Conservation (phyloP, 2,797 vertebrate genomes). For the Spinibarbus caldwelli region DNA sequence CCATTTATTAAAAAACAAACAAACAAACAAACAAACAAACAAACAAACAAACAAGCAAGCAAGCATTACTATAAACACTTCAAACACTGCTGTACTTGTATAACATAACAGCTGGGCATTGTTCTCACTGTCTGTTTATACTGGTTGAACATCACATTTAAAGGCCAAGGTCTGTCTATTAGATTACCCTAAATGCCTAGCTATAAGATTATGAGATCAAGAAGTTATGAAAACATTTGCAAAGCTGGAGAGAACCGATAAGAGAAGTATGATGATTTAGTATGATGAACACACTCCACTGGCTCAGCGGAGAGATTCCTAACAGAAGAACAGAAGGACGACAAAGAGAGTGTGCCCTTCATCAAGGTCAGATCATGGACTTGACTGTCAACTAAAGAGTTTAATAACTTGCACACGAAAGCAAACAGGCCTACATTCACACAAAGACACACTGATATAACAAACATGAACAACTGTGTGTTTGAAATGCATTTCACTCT, state of each 20-base stretch:
- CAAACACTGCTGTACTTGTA: not conserved
- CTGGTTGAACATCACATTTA: slow-evolving; percentile 7
- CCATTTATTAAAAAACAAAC: not conserved
- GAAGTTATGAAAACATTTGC: slow-evolving; percentile 25
- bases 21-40: not conserved
- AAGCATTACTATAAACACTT: not conserved
- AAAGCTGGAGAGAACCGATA: slow-evolving; percentile 1
- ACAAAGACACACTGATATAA: not conserved
- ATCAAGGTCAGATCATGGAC: slow-evolving; percentile 16
- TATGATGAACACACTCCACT: slow-evolving; percentile 29
- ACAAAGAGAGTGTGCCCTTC: not conserved
- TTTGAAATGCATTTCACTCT: not conserved
- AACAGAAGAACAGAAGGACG: not conserved
- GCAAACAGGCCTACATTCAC: not conserved
- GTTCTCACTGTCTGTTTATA: slow-evolving; percentile 1
- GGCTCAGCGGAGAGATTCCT: not conserved
- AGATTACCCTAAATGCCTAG: not conserved
- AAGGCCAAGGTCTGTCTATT: slow-evolving; percentile 7
- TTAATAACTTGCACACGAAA: not conserved
- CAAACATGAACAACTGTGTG: not conserved
- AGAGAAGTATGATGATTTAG: slow-evolving; percentile 14
- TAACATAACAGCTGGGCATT: not conserved
- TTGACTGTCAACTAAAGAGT: slow-evolving; percentile 17
- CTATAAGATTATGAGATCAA: not conserved
- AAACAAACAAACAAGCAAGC: not conserved